A percentile compares a stretch with the other conserved stretches of the same genome.
These are phyloP conservation scores for Dryobotodes eremita DNA, from an alignment of 2,888 invertebrate genomes.

Conservation along the genomic window DNA sequence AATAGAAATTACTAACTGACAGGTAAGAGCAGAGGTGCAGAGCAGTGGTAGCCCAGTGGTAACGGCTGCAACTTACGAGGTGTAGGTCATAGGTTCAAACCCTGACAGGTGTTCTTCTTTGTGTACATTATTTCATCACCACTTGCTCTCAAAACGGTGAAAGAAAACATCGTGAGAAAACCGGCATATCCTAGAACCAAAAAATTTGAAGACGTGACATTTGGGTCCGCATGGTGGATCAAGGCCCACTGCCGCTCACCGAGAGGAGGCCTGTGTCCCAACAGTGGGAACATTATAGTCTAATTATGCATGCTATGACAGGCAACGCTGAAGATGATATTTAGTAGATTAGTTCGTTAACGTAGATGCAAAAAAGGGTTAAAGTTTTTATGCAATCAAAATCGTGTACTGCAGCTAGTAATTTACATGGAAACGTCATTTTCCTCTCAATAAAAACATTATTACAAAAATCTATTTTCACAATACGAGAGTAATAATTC, in stretches of 20 bases:
- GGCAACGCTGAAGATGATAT: background rate
- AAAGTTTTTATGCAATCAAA: background rate
- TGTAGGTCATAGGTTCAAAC: no score
- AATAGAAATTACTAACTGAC: background rate
- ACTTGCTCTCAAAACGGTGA: no score
- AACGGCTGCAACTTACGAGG: no score
- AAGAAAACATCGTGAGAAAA: background rate
- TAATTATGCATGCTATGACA: background rate
- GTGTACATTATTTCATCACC: no score
- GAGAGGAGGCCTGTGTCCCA: no score
- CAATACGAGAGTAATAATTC: conserved; percentile 40
- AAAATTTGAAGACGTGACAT: no score
- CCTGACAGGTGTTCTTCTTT: no score
- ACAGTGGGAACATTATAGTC: no score
- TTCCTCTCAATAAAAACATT: background rate
- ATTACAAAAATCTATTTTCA: conserved; percentile 31
- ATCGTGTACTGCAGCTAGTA: no score
- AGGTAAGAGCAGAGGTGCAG: background rate
- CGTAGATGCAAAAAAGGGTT: background rate
- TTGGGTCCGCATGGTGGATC: no score
- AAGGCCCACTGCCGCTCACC: no score
- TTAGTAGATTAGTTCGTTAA: background rate
- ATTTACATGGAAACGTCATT: background rate
- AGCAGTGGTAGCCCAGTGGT: no score
- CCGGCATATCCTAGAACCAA: background rate